Evolutionary conservation across 2,797 vertebrate genomes (phyloP).

Genomic region (Pseudochirops corinnae): DNA sequence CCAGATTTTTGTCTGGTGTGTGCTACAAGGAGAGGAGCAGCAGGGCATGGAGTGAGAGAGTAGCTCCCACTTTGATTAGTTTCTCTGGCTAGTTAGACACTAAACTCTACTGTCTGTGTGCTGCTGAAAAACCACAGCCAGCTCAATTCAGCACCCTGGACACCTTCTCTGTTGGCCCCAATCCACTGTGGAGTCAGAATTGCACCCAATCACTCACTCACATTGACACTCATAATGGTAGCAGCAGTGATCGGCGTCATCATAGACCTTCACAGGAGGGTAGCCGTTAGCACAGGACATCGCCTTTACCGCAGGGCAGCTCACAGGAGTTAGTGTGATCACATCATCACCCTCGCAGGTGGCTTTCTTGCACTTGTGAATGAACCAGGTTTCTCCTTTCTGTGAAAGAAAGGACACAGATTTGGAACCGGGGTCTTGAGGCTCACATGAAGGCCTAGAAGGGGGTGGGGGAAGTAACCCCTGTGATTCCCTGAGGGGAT

Average conservation of each 20-base stretch:
- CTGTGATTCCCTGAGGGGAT: not conserved
- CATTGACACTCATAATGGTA: conserved; percentile 91
- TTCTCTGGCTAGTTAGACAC: not conserved
- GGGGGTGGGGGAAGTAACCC: not conserved
- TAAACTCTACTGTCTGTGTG: not conserved
- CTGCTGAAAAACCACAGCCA: not conserved
- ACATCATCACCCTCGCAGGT: conserved; percentile 85
- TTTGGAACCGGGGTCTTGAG: not conserved
- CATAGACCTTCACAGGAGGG: conserved; percentile 82
- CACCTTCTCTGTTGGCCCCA: not conserved
- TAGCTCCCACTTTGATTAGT: not conserved
- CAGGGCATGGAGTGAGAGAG: not conserved
- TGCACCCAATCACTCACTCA: conserved; percentile 83
- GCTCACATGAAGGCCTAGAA: not conserved
- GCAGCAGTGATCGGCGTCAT: conserved; percentile 88
- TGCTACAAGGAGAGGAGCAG: not conserved
- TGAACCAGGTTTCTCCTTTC: conserved; percentile 88
- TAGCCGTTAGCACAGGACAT: conserved; percentile 87
- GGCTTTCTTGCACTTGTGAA: conserved; percentile 85
- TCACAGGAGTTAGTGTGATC: conserved; percentile 61
- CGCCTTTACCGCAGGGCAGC: conserved; percentile 76
- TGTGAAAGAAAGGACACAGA: conserved; percentile 71
- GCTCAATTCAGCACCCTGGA: not conserved
- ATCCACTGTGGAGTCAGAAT: not conserved
- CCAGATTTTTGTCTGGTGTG: not conserved